Evolutionary conservation across 2,888 invertebrate species (phyloP).

Genomic region (Drosophila kanekoi): DNA sequence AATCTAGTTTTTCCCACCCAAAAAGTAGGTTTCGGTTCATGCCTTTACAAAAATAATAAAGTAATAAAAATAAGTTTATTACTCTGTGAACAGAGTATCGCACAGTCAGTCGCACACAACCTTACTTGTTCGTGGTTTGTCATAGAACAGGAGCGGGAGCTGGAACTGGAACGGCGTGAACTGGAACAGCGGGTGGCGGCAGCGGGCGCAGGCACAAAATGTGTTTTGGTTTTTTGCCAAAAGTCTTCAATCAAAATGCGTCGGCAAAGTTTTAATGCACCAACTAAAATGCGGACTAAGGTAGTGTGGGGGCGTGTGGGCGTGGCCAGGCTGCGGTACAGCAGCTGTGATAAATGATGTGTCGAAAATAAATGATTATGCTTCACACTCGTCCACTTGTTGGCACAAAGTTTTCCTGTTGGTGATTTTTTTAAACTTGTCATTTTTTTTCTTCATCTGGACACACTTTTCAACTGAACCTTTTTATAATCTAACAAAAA

Average conservation of each 20-base stretch:
- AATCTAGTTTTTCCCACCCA: too few relatives aligned
- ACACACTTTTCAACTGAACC: too few relatives aligned
- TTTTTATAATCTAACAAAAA: slow-evolving; percentile 7
- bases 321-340: slow-evolving; percentile 50
- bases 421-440: slow-evolving; percentile 19
- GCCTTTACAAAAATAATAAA: too few relatives aligned
- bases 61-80: neutral
- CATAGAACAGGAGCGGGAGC: slow-evolving; percentile 6
- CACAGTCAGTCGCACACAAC: neutral
- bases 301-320: slow-evolving; percentile 21
- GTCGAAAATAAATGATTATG: slow-evolving; percentile 81
- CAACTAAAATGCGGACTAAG: slow-evolving; percentile 14
- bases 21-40: too few relatives aligned
- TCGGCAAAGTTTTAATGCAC: slow-evolving; percentile 75
- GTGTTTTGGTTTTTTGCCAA: slow-evolving; percentile 21
- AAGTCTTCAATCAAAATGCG: slow-evolving; percentile 79
- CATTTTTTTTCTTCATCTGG: slow-evolving; percentile 16
- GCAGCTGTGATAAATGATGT: slow-evolving; percentile 72
- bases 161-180: slow-evolving; percentile 3
- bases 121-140: neutral
- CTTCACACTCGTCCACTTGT: slow-evolving; percentile 34
- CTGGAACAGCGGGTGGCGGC: neutral
- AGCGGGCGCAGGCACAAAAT: slow-evolving; percentile 11
- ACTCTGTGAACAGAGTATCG: neutral
- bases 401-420: slow-evolving; percentile 25